These are phyloP conservation scores for Cephonodes hylas DNA, from an alignment of 2,888 invertebrate genomes.

Conservation along the genomic window DNA sequence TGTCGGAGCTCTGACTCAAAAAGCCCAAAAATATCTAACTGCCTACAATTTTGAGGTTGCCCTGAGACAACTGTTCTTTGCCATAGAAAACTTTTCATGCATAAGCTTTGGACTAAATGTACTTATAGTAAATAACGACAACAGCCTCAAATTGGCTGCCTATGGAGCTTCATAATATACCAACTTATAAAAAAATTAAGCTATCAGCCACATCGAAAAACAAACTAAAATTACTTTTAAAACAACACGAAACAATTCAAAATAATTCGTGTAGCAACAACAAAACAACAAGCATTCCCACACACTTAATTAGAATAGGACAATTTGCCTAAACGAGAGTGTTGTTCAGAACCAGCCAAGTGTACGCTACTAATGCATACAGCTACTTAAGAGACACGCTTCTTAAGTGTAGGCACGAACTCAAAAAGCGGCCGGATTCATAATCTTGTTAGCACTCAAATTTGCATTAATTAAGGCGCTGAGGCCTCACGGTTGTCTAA, in stretches of 20 bases:
- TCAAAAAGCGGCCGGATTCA: conserved; percentile 77
- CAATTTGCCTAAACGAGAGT: conserved; percentile 33
- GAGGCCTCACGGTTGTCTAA: conserved; percentile 71
- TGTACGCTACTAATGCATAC: conserved; percentile 32
- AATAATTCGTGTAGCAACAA: background rate
- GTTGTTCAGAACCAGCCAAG: conserved; percentile 29
- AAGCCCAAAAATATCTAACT: too few relatives aligned
- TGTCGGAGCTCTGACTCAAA: too few relatives aligned
- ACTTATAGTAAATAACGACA: too few relatives aligned
- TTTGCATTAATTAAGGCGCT: conserved; percentile 80
- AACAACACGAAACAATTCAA: background rate
- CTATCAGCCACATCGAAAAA: too few relatives aligned
- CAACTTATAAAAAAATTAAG: too few relatives aligned
- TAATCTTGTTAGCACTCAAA: conserved; percentile 82
- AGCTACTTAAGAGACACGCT: conserved; percentile 24
- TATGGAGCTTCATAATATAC: too few relatives aligned
- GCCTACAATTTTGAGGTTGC: too few relatives aligned
- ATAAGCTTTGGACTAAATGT: too few relatives aligned
- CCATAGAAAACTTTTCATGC: too few relatives aligned
- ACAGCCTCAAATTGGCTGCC: too few relatives aligned
- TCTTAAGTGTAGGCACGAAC: conserved; percentile 52
- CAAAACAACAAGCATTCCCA: background rate
- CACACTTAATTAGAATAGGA: conserved; percentile 24
- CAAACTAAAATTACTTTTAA: too few relatives aligned
- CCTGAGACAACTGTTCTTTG: too few relatives aligned